Evolutionary conservation across 2,113 vertebrate genomes (phyloP).

Genomic region (Prunella fulvescens): DNA sequence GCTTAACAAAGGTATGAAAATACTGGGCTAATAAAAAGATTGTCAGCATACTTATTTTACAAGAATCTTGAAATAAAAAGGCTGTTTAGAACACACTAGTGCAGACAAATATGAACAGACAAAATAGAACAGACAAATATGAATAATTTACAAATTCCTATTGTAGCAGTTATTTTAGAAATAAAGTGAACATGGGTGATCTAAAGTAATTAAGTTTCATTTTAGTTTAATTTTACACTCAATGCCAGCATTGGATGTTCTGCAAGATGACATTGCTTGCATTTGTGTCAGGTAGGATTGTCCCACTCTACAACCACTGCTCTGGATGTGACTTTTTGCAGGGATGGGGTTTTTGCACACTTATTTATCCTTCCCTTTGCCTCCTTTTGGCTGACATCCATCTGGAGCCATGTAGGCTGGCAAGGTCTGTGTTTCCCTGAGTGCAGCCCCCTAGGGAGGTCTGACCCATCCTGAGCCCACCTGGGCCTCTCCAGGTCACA

Average conservation of each 20-base stretch:
- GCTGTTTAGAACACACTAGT: constrained; percentile 2
- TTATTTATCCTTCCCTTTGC: not conserved
- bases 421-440: not conserved
- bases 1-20: not conserved
- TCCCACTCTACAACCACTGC: accelerated
- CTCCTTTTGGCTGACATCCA: not conserved
- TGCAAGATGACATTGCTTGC: not conserved
- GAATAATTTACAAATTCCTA: not conserved
- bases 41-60: constrained; percentile 35
- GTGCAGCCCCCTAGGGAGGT: not conserved
- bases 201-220: not conserved
- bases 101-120: not conserved
- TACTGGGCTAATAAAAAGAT: constrained; percentile 45
- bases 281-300: not conserved
- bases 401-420: not conserved
- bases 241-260: not conserved
- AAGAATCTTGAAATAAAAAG: constrained; percentile 42
- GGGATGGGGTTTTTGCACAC: not conserved
- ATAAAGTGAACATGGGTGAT: not conserved
- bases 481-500: not conserved
- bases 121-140: constrained; percentile 36
- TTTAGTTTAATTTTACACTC: not conserved
- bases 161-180: not conserved
- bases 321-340: not conserved
- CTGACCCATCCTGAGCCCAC: not conserved